Evolutionary conservation across 2,888 invertebrate species (phyloP).

Genomic region (Eugnorisma glareosa): DNA sequence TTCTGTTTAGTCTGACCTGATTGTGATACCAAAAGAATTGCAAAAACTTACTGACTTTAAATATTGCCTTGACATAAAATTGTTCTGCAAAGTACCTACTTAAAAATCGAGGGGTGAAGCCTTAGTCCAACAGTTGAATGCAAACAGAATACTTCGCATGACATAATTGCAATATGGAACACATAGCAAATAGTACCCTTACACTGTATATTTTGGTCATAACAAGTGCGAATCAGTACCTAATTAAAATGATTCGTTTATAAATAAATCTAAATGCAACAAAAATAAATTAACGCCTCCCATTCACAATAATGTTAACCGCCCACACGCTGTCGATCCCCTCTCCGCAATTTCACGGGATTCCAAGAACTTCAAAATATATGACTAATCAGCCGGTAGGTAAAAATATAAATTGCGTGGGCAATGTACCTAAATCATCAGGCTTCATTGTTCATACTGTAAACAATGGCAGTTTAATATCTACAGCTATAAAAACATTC

Average conservation of each 20-base stretch:
- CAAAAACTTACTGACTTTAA: neutral
- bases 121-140: neutral
- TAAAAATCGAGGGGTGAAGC: neutral
- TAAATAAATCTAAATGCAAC: slow-evolving; percentile 74
- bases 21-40: neutral
- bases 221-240: slow-evolving; percentile 53
- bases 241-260: slow-evolving; percentile 66
- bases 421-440: slow-evolving; percentile 9
- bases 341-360: slow-evolving; percentile 79
- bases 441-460: slow-evolving; percentile 19
- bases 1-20: neutral
- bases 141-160: neutral
- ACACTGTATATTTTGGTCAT: slow-evolving; percentile 32
- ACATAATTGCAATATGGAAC: neutral
- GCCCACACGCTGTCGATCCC: slow-evolving; percentile 85
- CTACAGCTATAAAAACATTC: slow-evolving; percentile 3
- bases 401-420: slow-evolving; percentile 53
- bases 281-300: slow-evolving; percentile 88
- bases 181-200: neutral
- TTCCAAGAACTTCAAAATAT: slow-evolving; percentile 78
- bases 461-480: slow-evolving; percentile 23
- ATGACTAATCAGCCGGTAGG: slow-evolving; percentile 69
- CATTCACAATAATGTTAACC: slow-evolving; percentile 79
- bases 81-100: neutral
- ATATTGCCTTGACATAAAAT: too few species aligned